Evolutionary conservation across 1,140 invertebrate genomes (phyloP), one percentile per base, ranked within the genome.

Genomic region (Euwallacea similis): DNA sequence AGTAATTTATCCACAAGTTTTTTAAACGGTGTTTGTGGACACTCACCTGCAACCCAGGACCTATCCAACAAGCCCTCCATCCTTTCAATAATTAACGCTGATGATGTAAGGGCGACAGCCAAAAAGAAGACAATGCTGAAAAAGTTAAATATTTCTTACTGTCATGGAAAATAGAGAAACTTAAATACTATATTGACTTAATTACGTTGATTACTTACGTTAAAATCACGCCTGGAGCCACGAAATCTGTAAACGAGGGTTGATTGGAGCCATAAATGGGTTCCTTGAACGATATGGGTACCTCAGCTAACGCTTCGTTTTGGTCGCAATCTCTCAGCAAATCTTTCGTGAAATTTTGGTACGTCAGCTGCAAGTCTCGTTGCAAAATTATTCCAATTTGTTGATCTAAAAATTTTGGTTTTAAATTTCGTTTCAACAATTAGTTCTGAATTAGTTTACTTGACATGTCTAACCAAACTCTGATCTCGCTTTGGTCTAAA

Each of bases 211-310:
- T n/a, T 15, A 77, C 87, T 88, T 82, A 94, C 92, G 91, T 96
- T 72, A 97, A 82, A 75, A 97, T 95, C 54, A 98, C 89, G 72
- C 96, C 95, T 15, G 95, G 95, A 6, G 95, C 95, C 75, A 96
- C 95, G 79, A 98, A 98, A 79, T 97, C 93, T 0, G 94, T 96
- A 78, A 97, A 97, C 75, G 93, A 94, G 0, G 94, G 93, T 71
- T 91, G 84, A 55, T 83, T 81, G n/a, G 88, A 85, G 15, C 95
- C 96, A 81, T 96, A 98, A 59, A 98, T 88, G 4, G 96, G 95
- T n/a, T 88, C 82, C 75, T 88, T 84, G 76, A 94, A 91, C 85
- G 93, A 82, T 53, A 94, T 82, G 0, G 93, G 93, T 66, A 94
- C 87, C 42, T 86, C 86, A 2, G 91, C 86, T 2, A 92, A 77